Percentiles rank a stretch among this genome's conserved stretches.
phyloP scores from a whole-genome alignment of 2,113 vertebrate genomes.

The Ptychochromis oligacanthus region DNA sequence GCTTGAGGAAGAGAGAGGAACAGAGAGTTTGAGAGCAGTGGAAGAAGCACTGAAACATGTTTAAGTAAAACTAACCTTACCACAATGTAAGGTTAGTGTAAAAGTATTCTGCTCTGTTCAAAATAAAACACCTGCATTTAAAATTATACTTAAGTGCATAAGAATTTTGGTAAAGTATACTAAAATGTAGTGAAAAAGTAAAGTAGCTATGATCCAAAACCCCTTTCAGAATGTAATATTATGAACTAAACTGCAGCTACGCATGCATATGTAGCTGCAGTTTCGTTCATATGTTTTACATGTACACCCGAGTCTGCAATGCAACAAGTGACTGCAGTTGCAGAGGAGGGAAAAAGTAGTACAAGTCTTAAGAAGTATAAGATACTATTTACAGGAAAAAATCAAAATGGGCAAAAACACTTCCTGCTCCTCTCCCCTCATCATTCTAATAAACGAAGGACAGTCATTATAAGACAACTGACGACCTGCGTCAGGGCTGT shows the following conservation, averaged over 20 bases:
- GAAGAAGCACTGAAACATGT: not conserved
- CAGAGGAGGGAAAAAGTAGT: not conserved
- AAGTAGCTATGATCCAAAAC: not conserved
- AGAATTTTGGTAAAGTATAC: too few species aligned
- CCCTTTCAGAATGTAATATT: not conserved
- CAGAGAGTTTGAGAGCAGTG: not conserved
- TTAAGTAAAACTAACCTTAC: not conserved
- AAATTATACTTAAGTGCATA: not conserved
- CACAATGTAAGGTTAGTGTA: not conserved
- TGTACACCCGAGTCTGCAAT: not conserved
- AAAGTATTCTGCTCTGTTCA: not conserved
- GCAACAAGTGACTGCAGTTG: not conserved
- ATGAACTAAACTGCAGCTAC: not conserved
- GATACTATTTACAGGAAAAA: not conserved
- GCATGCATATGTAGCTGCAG: not conserved
- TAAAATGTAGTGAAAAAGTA: not conserved
- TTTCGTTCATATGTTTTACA: not conserved
- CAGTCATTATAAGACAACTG: not conserved
- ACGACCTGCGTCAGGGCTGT: not conserved
- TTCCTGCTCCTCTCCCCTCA: not conserved
- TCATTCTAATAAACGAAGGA: not conserved
- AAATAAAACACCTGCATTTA: not conserved
- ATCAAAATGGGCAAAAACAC: not conserved
- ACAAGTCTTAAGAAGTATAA: not conserved
- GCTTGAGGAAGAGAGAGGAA: not conserved